Evolutionary conservation across 2,113 vertebrate genomes (phyloP), one percentile per base, ranked within the genome.

Genomic region (Pelecanoides urinatrix): DNA sequence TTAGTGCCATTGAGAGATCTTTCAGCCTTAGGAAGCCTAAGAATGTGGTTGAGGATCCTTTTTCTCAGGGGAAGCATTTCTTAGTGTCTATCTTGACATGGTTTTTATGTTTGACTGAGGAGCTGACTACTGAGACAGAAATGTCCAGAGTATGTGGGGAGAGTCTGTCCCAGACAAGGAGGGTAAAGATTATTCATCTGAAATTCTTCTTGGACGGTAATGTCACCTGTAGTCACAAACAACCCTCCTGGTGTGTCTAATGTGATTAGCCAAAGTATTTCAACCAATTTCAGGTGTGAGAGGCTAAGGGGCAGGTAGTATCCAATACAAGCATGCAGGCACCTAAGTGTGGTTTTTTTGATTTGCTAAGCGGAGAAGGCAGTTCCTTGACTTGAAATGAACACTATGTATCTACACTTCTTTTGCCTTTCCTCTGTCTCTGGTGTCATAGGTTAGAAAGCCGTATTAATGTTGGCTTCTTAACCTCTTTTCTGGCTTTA

Each of bases 401-500:
- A 13, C 6, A 9, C 11, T 65, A 16, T 0, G 1, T 78, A 30
- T 63, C 52, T 10, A 3, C 13, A 6, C 13, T 40, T 10, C 13
- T 40, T 82, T 74, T 19, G 40, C 26, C 49, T 78, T 56, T 78
- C 16, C 23, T 61, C 16, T 73, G 23, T 70, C n/a, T 66, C 36
- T 38, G 49, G 19, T 83, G 38, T 53, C 44, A 26, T 8, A 40
- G 38, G 9, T 63, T 58, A 73, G 53, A 59, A 40, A 40, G 40
- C 40, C 40, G 13, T 40, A 40, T 63, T 27, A 10, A 13, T 32
- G 15, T 65, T 68, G 38, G 15, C 50, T 70, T 49, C 44, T 86
- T 61, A 27, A 21, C 11, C 40, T 66, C 9, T 90, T 23, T 18
- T 34, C 61, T 53, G 25, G 21, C 44, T 62, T 55, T 20, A 61